Percentiles rank a stretch among this genome's conserved stretches.
phyloP scores from a whole-genome alignment of 2,797 vertebrate genomes.

The Semaprochilodus insignis region DNA sequence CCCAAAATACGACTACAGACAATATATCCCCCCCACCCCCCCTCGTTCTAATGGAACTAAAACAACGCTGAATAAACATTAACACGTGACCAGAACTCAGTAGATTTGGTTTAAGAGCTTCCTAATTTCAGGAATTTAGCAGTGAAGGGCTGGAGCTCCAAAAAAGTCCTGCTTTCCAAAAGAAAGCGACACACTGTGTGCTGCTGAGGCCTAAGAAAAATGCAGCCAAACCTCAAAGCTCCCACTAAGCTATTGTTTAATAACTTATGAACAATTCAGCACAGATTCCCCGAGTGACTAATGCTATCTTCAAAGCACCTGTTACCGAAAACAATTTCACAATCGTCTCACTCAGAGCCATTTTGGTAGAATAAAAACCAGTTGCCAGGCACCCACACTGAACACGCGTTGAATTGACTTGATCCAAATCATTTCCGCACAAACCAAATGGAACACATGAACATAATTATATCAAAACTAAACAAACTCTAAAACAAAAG shows the following conservation, averaged over 20 bases:
- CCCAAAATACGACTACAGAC: background rate
- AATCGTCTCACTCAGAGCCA: slow-evolving; percentile 2
- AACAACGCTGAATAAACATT: background rate
- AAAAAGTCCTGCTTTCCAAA: background rate
- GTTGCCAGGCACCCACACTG: background rate
- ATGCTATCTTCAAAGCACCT: slow-evolving; percentile 21
- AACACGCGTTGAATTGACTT: background rate
- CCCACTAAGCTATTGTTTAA: slow-evolving; percentile 26
- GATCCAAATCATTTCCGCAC: background rate
- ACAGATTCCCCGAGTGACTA: slow-evolving; percentile 18
- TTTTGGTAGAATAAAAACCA: slow-evolving; percentile 8
- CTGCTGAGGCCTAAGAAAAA: background rate
- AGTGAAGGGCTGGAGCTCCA: background rate
- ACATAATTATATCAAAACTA: background rate
- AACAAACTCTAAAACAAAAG: background rate
- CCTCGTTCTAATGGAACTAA: background rate
- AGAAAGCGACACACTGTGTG: background rate
- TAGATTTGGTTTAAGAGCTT: slow-evolving; percentile 5
- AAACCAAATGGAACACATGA: background rate
- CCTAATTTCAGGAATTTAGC: slow-evolving; percentile 26
- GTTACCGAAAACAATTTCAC: slow-evolving; percentile 33
- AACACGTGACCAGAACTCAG: background rate
- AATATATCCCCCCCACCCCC: background rate
- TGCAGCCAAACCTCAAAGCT: background rate
- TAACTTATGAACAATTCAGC: slow-evolving; percentile 17